phyloP scores from a whole-genome alignment of 2,888 invertebrate genomes.

The Cataglyphis altisquamis region DNA sequence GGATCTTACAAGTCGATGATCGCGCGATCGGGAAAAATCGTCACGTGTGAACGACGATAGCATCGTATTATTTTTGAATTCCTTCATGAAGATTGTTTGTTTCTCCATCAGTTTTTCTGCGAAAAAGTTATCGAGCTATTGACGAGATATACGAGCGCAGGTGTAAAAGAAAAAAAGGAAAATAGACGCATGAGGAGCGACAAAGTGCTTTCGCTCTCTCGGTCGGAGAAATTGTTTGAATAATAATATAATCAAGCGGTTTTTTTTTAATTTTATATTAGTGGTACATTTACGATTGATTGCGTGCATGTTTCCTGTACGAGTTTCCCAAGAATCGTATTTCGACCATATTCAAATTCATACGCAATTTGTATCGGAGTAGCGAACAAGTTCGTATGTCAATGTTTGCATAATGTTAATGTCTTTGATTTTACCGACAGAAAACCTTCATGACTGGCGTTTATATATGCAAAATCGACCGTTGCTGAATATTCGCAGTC shows the following conservation, averaged over 20 bases:
- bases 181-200: not conserved
- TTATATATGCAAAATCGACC: constrained; percentile 5
- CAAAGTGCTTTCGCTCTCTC: not conserved
- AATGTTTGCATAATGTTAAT: not conserved
- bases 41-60: not conserved
- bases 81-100: constrained; percentile 42
- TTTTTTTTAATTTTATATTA: not conserved
- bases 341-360: not conserved
- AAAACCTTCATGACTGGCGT: not conserved
- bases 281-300: not conserved
- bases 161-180: not conserved
- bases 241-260: not conserved
- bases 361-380: not conserved
- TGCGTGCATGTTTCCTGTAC: not conserved
- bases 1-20: constrained; percentile 7
- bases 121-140: constrained; percentile 6
- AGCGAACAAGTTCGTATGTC: not conserved
- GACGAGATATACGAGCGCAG: constrained; percentile 3
- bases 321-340: not conserved
- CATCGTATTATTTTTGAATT: constrained; percentile 69
- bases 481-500: not conserved
- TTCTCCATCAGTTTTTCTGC: constrained; percentile 18
- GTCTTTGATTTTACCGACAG: not conserved
- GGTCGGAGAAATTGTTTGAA: not conserved
- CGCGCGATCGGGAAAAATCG: constrained; percentile 23